A percentile compares a stretch with the other conserved stretches of the same genome.
These are phyloP conservation scores for Philonicus albiceps DNA, from an alignment of 2,888 invertebrate genomes.

Conservation along the genomic window DNA sequence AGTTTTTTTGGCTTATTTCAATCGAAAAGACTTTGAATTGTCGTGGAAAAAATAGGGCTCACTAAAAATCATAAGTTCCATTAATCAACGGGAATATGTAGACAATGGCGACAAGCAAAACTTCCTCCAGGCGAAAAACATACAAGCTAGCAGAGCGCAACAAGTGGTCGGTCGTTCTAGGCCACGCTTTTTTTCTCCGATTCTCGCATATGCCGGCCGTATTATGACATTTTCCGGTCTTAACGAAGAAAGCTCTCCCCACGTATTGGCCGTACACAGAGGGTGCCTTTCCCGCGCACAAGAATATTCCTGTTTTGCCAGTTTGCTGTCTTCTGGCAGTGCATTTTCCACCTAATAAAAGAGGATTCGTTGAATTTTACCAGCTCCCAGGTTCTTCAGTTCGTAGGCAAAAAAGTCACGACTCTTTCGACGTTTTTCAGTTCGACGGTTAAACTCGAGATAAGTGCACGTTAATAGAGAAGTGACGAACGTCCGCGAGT, in stretches of 20 bases:
- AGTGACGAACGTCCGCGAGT: not conserved
- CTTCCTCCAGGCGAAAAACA: not conserved
- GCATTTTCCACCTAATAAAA: not conserved
- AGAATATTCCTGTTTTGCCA: not conserved
- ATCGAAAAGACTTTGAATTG: not conserved
- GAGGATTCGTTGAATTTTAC: not conserved
- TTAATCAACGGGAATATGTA: not conserved
- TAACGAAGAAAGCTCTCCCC: not conserved
- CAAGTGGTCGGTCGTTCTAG: not conserved
- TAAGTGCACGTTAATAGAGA: not conserved
- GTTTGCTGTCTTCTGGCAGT: not conserved
- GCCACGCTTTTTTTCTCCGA: not conserved
- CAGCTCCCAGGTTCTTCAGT: not conserved
- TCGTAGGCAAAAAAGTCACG: not conserved
- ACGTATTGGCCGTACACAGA: not conserved
- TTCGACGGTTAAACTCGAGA: not conserved
- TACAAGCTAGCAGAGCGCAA: not conserved
- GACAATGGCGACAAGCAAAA: not conserved
- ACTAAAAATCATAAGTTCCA: not conserved
- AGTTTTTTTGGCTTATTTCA: not conserved
- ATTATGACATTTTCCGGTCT: not conserved
- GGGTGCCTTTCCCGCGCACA: not conserved
- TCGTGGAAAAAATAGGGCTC: not conserved
- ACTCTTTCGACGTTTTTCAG: not conserved
- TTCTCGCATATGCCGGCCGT: not conserved